Base-by-base conservation (phyloP, 1,140 invertebrate genomes). In the Aphis craccivora region DNA sequence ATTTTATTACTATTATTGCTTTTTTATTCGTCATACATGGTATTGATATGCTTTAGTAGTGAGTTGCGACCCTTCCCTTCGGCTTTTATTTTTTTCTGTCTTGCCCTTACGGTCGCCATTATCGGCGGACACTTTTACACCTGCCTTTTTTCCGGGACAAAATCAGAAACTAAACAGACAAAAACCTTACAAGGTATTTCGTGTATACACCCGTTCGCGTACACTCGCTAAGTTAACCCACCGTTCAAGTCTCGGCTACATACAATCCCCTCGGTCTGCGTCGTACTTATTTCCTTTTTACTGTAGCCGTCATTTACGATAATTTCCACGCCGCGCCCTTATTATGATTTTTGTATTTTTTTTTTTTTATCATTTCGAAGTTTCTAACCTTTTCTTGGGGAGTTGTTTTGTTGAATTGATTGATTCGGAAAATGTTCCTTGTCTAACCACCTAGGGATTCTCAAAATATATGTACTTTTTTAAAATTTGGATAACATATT, bases 231-330 rank as follows among this genome's bases (percentile, higher is more conserved):
- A 51, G 43, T 43, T 37, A 55, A 45, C 22, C 91, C 91, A 93
- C 76, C 91, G 91, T 93, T 83, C 48, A 93, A 93, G 91, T 93
- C 91, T 93, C 91, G 48, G 22, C 76, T 40, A 1, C 35, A 1
- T 37, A 40, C 89, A 18, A 18, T 40, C 51, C 51, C 48, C 87
- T 35, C 20, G 14, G n/a, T 2, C 30, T n/a, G 30, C 20, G n/a
- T 81, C 4, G 20, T 23, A 37, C 30, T n/a, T 83, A 83, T 37
- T 83, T 23, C n/a, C 35, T 22, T 37, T 87, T n/a, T 9, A 30
- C 25, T 6, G 18, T 25, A 8, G 5, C 40, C 4, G 22, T 37
- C 20, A 9, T 86, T 43, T n/a, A 48, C 43, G 6, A 48, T 18
- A n/a, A 48, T 48, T 48, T 51, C 30, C 86, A 87, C 86, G 45